Conservation (phyloP, 2,113 vertebrate genomes). For the Microtus montanus region DNA sequence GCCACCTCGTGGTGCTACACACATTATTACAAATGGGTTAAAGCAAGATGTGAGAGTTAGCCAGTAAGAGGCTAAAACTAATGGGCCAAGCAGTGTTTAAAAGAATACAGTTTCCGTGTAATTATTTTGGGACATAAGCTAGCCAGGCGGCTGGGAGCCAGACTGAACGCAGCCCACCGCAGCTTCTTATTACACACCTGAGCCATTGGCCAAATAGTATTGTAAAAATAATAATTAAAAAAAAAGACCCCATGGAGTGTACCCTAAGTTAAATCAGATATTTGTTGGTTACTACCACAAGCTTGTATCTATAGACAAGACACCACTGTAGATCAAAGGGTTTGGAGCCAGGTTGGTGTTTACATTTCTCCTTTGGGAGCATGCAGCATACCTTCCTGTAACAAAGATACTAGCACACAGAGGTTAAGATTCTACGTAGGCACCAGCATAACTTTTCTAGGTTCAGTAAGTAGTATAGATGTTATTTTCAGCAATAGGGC, state of each 20-base stretch:
- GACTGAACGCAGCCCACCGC: too few relatives aligned
- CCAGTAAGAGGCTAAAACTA: too few relatives aligned
- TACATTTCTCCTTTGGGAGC: not conserved
- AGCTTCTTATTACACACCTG: too few relatives aligned
- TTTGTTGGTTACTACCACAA: not conserved
- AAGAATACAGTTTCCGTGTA: too few relatives aligned
- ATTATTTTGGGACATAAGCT: too few relatives aligned
- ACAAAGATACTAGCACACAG: not conserved
- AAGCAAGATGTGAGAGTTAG: too few relatives aligned
- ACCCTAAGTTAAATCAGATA: not conserved
- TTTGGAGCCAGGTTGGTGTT: not conserved
- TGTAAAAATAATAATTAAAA: too few relatives aligned
- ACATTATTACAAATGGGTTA: too few relatives aligned
- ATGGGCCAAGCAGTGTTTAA: too few relatives aligned
- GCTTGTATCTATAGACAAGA: not conserved
- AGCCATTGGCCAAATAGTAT: too few relatives aligned
- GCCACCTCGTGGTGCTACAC: too few relatives aligned
- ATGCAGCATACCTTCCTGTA: not conserved
- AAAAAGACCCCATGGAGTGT: not conserved
- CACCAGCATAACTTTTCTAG: not conserved
- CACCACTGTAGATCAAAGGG: not conserved
- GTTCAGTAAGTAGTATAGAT: not conserved
- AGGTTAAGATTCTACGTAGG: not conserved
- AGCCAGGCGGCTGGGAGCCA: too few relatives aligned
- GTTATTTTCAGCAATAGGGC: not conserved